Conservation (phyloP, 37 sponge, comb jelly and placozoan species). For the Ianthella basta region DNA sequence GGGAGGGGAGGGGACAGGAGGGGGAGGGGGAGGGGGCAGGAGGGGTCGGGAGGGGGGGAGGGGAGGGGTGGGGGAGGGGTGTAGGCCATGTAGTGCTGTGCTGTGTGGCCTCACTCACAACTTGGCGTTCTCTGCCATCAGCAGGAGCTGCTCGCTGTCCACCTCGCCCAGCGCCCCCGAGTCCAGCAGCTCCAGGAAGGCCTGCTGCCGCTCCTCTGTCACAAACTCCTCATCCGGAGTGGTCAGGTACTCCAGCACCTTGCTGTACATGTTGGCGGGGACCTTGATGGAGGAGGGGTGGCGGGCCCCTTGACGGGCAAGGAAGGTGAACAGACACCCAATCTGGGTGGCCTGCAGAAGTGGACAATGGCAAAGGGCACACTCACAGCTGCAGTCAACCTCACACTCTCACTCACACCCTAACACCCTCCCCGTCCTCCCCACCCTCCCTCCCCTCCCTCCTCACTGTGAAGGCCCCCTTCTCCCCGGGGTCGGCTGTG, state of each 20-base stretch:
- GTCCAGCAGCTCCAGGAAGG: conserved; percentile 78
- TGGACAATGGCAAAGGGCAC: background rate
- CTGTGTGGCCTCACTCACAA: conserved; percentile 47
- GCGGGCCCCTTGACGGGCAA: conserved; percentile 80
- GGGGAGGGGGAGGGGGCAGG: background rate
- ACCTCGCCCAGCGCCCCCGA: conserved; percentile 69
- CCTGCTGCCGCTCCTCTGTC: conserved; percentile 87
- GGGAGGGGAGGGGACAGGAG: background rate
- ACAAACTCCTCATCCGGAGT: conserved; percentile 71
- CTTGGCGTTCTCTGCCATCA: conserved; percentile 76
- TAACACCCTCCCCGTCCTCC: too few relatives aligned
- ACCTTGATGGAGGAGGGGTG: conserved; percentile 58
- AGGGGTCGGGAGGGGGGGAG: conserved; percentile 30
- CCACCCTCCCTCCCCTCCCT: background rate
- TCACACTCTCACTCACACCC: too few relatives aligned
- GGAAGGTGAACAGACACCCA: conserved; percentile 84
- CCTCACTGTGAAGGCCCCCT: conserved; percentile 4
- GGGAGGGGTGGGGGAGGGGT: background rate
- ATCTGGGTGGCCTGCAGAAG: conserved; percentile 71
- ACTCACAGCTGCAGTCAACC: background rate
- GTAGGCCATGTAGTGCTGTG: background rate
- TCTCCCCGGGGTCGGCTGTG: background rate
- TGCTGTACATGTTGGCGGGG: conserved; percentile 66
- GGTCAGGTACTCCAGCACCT: conserved; percentile 77
- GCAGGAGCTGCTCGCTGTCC: conserved; percentile 77